Evolutionary conservation across 2,888 invertebrate genomes (phyloP), one percentile per base, ranked within the genome.

Genomic region (Andrena dorsata): DNA sequence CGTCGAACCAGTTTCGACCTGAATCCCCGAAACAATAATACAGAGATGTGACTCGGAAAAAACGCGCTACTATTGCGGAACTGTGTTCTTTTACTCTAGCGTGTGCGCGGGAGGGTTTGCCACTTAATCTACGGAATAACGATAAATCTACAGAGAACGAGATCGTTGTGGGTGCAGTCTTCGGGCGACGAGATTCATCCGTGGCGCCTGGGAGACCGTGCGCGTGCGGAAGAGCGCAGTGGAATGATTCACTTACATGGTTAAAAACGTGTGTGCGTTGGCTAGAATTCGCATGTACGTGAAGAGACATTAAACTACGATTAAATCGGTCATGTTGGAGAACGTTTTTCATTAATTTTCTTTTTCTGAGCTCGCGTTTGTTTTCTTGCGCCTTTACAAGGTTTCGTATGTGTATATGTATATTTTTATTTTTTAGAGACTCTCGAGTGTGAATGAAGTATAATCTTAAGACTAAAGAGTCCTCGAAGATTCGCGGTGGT

Each of bases 111-210:
- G 53, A 32, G 53, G 20, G 49, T 35, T 26, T n/a, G 32, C 66
- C 47, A 58, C 70, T 70, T 75, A 75, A 35, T 61, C 83, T 86
- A 82, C 49, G 51, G 30, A 75, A 75, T 51, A 66, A 74, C 75
- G 35, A 10, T 66, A 65, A 53, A 64, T 60, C 68, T 80, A 80
- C 49, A 69, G 64, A 53, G 76, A 73, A 53, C 69, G 66, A 69
- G 58, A 64, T 79, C 73, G 80, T 85, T 80, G 82, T 64, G 72
- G 26, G 70, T 74, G 75, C 60, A 78, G 51, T 84, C 88, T 88
- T 88, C 84, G 20, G 30, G 49, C 64, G 86, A 74, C 49, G 75
- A 58, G 47, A 69, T 41, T 41, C 63, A 60, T 82, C 66, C 82
- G 60, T 56, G 16, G 23, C 35, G 58, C 2, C 64, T 26, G 26